Evolutionary conservation across 2,888 invertebrate species (phyloP), one percentile per base, ranked within the genome.

Genomic region (Lepas anatifera): DNA sequence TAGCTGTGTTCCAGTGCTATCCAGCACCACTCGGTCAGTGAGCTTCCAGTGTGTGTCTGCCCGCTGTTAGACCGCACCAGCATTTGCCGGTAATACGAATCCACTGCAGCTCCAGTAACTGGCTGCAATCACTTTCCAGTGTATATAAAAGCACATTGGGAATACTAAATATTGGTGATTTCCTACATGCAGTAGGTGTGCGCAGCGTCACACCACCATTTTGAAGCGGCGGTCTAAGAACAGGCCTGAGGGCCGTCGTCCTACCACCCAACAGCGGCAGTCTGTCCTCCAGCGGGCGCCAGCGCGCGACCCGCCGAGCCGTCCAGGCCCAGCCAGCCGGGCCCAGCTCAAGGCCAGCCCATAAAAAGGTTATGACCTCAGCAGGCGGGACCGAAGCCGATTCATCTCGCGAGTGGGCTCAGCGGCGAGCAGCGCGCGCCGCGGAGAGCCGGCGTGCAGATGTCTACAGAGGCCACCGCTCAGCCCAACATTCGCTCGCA

Each of bases 311-410:
- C 16, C 29, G 29, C 29, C 29, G 22, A 8, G 4, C 25, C 13
- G 7, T 7, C 27, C 13, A 3, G 27, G 52, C 4, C 52, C 13
- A 16, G 25, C 13, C 52, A 16, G 8, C 25, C 25, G 29, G 22
- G 22, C 4, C 27, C 13, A 1, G 22, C 52, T 52, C 52, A 52
- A 52, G 52, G 52, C 52, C 52, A 29, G 13, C 27, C 52, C 29
- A 52, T 52, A 52, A 52, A 52, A 52, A 52, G 52, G 52, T 52
- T 52, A 52, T 29, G 52, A 52, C 52, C 52, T 52, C 29, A 52
- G 52, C 29, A 16, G 52, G 3, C 52, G 29, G 16, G 52, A 29
- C n/a, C 52, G 13, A 0, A 16, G 52, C 52, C 27, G 52, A 29
- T 29, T 27, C 29, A 52, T 52, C 29, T 2, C 11, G 22, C 7